Percentiles rank a stretch among this genome's conserved stretches.
These are phyloP conservation scores for Orgyia antiqua DNA, from an alignment of 2,888 invertebrate species.

Conservation along the genomic window DNA sequence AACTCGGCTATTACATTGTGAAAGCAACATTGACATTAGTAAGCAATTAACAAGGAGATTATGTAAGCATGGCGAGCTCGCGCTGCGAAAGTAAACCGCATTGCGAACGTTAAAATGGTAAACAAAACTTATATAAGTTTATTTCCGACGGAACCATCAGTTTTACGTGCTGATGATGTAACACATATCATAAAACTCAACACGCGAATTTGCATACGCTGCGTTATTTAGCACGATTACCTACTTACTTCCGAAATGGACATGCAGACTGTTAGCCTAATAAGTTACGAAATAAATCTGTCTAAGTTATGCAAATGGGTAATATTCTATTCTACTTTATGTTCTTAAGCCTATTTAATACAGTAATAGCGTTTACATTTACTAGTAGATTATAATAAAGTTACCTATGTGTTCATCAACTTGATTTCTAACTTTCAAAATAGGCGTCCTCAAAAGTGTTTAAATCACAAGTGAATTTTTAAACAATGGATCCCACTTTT, in stretches of 20 bases:
- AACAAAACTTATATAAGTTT: slow-evolving; percentile 66
- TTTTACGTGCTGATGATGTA: slow-evolving; percentile 23
- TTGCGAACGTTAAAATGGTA: slow-evolving; percentile 40
- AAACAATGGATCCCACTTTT: too few relatives aligned
- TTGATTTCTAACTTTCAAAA: too few relatives aligned
- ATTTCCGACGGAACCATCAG: slow-evolving; percentile 43
- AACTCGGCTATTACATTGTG: slow-evolving; percentile 53
- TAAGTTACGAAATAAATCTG: too few relatives aligned
- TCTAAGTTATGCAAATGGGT: too few relatives aligned
- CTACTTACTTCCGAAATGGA: slow-evolving; percentile 32
- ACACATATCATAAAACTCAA: slow-evolving; percentile 23
- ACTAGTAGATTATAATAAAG: too few relatives aligned
- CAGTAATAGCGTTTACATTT: too few relatives aligned
- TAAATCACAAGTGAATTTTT: too few relatives aligned
- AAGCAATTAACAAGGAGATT: slow-evolving; percentile 55
- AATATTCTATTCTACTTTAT: too few relatives aligned
- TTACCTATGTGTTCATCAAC: too few relatives aligned
- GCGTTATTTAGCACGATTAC: slow-evolving; percentile 27
- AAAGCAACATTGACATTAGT: slow-evolving; percentile 74
- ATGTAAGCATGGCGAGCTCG: slow-evolving; percentile 42
- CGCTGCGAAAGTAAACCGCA: slow-evolving; percentile 56
- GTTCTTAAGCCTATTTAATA: too few relatives aligned
- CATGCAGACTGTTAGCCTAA: slow-evolving; percentile 12
- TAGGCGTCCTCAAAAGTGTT: too few relatives aligned
- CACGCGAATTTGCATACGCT: slow-evolving; percentile 14